A percentile compares a stretch with the other conserved stretches of the same genome.
These are phyloP conservation scores for Odontomachus brunneus DNA, from an alignment of 1,140 invertebrate species.

Conservation along the genomic window DNA sequence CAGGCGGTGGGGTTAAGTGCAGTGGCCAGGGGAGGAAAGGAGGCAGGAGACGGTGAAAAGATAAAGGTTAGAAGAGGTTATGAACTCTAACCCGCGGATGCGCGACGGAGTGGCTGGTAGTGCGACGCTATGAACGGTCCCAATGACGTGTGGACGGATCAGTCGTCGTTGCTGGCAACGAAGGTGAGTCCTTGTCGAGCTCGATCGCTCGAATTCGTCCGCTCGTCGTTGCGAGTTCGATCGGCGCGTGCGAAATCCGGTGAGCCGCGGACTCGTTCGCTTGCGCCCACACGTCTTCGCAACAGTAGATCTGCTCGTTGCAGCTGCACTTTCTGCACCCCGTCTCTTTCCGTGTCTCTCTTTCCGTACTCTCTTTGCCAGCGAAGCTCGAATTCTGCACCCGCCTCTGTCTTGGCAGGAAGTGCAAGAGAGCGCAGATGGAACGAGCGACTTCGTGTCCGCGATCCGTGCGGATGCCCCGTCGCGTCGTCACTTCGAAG, in stretches of 20 bases:
- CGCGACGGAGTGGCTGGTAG: constrained; percentile 68
- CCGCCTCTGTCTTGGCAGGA: too few species aligned
- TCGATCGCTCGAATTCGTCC: too few species aligned
- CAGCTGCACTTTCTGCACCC: too few species aligned
- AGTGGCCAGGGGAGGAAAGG: constrained; percentile 34
- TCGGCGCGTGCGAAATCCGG: too few species aligned
- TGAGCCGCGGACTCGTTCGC: too few species aligned
- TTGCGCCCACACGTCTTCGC: too few species aligned
- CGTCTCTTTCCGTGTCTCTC: too few species aligned
- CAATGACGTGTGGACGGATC: constrained; percentile 70
- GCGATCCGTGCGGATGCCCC: neutral
- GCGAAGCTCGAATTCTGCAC: too few species aligned
- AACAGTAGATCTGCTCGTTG: too few species aligned
- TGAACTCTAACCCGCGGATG: constrained; percentile 77
- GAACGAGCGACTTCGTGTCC: neutral
- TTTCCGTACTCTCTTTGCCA: too few species aligned
- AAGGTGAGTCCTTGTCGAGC: constrained; percentile 67
- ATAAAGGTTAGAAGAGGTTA: constrained; percentile 79
- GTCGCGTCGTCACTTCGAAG: constrained; percentile 8
- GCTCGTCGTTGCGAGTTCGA: too few species aligned
- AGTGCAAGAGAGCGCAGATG: too few species aligned
- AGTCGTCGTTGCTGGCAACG: constrained; percentile 65
- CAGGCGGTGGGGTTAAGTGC: constrained; percentile 48
- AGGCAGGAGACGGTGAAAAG: constrained; percentile 69
- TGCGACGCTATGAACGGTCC: constrained; percentile 67